phyloP scores from a whole-genome alignment of 1,140 invertebrate genomes.

The Sipha flava region DNA sequence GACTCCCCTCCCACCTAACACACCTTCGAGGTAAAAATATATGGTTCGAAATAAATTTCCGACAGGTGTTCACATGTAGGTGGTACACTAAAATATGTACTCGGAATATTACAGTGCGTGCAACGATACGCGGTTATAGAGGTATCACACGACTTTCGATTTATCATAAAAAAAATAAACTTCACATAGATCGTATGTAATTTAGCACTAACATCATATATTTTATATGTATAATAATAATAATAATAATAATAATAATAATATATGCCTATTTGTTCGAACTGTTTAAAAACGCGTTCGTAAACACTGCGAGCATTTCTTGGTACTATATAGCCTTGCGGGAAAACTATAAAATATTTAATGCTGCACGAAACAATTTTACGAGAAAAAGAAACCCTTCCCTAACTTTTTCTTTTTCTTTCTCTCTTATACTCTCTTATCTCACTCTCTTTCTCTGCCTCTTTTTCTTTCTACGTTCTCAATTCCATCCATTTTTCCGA shows the following conservation, averaged over 20 bases:
- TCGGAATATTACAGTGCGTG: too few species aligned
- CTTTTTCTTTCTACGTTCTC: not conserved
- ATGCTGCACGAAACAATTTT: not conserved
- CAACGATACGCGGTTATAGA: too few species aligned
- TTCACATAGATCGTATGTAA: not conserved
- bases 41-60: too few species aligned
- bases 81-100: too few species aligned
- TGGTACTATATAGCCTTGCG: not conserved
- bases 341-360: not conserved
- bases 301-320: not conserved
- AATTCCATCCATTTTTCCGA: not conserved
- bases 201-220: not conserved
- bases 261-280: not conserved
- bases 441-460: too few species aligned
- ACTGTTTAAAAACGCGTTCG: not conserved
- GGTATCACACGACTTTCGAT: not conserved
- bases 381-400: not conserved
- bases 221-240: not conserved
- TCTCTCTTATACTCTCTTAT: too few species aligned
- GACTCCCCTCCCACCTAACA: too few species aligned
- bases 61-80: too few species aligned
- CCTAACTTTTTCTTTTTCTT: too few species aligned
- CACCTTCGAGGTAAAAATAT: too few species aligned
- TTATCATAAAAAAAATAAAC: not conserved
- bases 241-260: too few species aligned